phyloP scores from a whole-genome alignment of 2,113 vertebrate genomes.

The Eretmochelys imbricata region DNA sequence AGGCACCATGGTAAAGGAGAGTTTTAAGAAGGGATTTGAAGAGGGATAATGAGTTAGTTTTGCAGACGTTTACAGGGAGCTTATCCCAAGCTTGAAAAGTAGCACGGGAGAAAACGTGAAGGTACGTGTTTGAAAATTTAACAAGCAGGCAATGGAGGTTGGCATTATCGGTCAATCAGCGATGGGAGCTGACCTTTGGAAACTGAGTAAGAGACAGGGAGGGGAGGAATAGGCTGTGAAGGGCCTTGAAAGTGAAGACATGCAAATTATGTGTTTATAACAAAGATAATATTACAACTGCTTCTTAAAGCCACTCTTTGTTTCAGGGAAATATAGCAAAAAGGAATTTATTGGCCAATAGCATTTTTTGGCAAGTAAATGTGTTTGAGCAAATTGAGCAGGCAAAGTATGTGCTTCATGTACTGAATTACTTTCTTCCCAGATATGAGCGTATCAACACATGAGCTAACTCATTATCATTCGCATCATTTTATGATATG shows the following conservation, averaged over 20 bases:
- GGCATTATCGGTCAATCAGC: too few relatives aligned
- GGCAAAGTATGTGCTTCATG: neutral
- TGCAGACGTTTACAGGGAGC: too few relatives aligned
- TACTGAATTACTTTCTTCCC: neutral
- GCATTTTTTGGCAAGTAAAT: neutral
- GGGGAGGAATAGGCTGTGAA: too few relatives aligned
- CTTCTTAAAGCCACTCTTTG: neutral
- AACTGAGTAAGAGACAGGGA: too few relatives aligned
- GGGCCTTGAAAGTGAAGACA: too few relatives aligned
- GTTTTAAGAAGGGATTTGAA: too few relatives aligned
- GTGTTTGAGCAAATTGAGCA: too few relatives aligned
- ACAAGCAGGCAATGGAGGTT: neutral
- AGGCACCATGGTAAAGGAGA: too few relatives aligned
- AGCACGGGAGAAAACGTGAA: neutral
- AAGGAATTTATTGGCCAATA: fast-evolving
- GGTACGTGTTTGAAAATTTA: neutral
- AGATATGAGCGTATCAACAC: neutral
- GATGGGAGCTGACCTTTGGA: too few relatives aligned
- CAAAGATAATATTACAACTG: fast-evolving
- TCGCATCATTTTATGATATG: neutral
- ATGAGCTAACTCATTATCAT: neutral
- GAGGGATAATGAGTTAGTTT: too few relatives aligned
- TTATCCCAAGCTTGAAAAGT: too few relatives aligned
- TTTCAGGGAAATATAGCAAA: neutral
- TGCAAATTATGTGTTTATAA: neutral